Evolutionary conservation across 2,888 invertebrate species (phyloP).

Genomic region (Aphidoletes aphidimyza): DNA sequence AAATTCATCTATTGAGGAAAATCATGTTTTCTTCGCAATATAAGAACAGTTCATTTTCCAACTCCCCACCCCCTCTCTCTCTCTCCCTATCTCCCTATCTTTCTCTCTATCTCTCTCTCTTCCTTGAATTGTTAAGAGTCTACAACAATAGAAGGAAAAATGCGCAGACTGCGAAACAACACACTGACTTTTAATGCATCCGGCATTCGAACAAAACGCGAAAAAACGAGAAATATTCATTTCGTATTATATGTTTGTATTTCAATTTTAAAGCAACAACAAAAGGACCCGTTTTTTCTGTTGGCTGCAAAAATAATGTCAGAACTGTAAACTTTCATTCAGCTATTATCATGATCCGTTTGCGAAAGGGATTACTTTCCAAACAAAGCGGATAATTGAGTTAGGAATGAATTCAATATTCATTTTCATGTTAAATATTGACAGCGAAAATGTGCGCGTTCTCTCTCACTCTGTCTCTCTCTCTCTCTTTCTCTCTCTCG

Average conservation of each 20-base stretch:
- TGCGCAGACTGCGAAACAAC: background rate
- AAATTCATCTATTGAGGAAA: background rate
- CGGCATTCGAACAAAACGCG: background rate
- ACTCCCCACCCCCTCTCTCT: background rate
- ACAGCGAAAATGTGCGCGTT: background rate
- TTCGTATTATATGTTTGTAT: background rate
- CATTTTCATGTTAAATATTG: background rate
- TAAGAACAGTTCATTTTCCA: background rate
- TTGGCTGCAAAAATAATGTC: background rate
- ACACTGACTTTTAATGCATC: background rate
- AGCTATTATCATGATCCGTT: background rate
- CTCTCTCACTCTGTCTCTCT: background rate
- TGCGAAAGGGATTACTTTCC: background rate
- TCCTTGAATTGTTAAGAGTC: background rate
- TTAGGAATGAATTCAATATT: constrained; percentile 1
- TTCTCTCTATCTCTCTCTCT: background rate
- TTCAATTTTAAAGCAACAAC: too few species aligned
- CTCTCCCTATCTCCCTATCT: background rate
- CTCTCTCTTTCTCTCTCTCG: too few species aligned
- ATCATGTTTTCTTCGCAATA: background rate
- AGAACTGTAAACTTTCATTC: background rate
- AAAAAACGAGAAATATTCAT: background rate
- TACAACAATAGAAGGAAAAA: background rate
- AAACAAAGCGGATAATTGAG: constrained; percentile 23
- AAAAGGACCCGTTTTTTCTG: background rate